These are phyloP conservation scores for Cynocephalus volans DNA, from an alignment of 2,113 vertebrate genomes.

Conservation along the genomic window DNA sequence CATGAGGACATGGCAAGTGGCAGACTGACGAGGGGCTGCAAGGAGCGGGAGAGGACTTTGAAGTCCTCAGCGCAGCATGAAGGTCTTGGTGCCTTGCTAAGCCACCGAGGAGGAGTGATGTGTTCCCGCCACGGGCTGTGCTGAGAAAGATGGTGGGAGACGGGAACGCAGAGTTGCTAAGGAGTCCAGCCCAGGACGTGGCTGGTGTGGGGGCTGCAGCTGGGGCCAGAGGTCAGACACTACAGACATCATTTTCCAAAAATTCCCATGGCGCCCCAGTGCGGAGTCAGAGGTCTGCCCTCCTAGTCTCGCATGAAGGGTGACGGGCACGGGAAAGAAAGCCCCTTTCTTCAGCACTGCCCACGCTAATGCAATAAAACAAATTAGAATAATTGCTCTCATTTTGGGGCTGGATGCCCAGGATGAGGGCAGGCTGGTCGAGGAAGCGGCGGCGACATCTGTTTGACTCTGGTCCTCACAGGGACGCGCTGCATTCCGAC, in stretches of 20 bases:
- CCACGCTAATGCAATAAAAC: slow-evolving; percentile 88
- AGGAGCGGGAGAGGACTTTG: slow-evolving; percentile 53
- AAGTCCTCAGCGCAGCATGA: slow-evolving; percentile 40
- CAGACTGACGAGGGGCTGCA: background rate
- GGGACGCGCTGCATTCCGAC: slow-evolving; percentile 42
- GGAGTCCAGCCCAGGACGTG: slow-evolving; percentile 85
- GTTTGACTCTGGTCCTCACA: slow-evolving; percentile 48
- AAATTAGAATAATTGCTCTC: slow-evolving; percentile 87
- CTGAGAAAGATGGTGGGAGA: slow-evolving; percentile 70
- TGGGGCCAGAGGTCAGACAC: slow-evolving; percentile 87
- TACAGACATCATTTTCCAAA: slow-evolving; percentile 85
- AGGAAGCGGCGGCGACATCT: slow-evolving; percentile 76
- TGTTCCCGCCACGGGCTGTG: slow-evolving; percentile 77
- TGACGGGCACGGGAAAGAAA: slow-evolving; percentile 83
- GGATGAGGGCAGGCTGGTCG: slow-evolving; percentile 79
- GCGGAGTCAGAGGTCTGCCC: slow-evolving; percentile 82
- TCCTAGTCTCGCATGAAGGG: slow-evolving; percentile 74
- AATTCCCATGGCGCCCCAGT: slow-evolving; percentile 85
- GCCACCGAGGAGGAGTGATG: slow-evolving; percentile 70
- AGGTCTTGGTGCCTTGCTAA: slow-evolving; percentile 72
- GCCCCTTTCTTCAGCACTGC: slow-evolving; percentile 86
- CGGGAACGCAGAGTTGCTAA: slow-evolving; percentile 84
- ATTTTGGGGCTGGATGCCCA: slow-evolving; percentile 74
- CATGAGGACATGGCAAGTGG: background rate
- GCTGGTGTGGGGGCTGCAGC: slow-evolving; percentile 84